Base-by-base conservation (phyloP, 2,888 invertebrate species). In the Coenonympha glycerion region DNA sequence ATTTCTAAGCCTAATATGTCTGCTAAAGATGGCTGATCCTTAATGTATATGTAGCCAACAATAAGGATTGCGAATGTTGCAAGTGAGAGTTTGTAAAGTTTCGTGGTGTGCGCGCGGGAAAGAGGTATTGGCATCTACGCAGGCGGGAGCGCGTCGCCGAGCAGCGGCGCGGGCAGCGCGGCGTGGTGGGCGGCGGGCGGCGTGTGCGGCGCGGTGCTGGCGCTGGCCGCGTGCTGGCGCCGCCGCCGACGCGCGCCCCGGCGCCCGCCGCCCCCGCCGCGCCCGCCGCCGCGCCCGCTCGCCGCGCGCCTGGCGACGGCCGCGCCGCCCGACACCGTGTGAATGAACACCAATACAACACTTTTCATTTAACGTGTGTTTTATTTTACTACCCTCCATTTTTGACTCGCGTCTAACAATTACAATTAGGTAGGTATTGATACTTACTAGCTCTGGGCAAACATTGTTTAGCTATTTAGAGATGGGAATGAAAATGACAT, bases 251-350 rank as follows among this genome's bases (percentile, higher is more conserved):
- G 59, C 19, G 55, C 78, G 73, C 67, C 85, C 73, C 71, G 85
- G 67, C 67, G 81, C 57, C 71, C 78, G 50, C 69, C 61, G 39
- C 61, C 69, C 6, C 64, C 61, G 13, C 61, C 59, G 69, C 88
- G 74, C 62, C 81, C 73, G 64, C 85, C 75, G 60, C 80, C 83
- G 66, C 78, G 76, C 69, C 70, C 82, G 64, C 75, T 79, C 69
- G 85, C 79, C 62, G 77, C 80, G 51, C 74, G 76, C 57, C 79
- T 75, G 59, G 77, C 74, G 55, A 62, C 65, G 47, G 77, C 74
- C 55, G 63, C 65, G 47, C 73, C 71, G 2, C 73, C 71, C 51
- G 80, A 84, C 77, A 79, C 82, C 63, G 86, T 86, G 71, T 86
- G 83, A 85, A 44, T 22, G 21, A 18, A 33, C 52, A 64, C 66